Conservation (phyloP, 2,113 vertebrate genomes). For the Oncorhynchus masou region DNA sequence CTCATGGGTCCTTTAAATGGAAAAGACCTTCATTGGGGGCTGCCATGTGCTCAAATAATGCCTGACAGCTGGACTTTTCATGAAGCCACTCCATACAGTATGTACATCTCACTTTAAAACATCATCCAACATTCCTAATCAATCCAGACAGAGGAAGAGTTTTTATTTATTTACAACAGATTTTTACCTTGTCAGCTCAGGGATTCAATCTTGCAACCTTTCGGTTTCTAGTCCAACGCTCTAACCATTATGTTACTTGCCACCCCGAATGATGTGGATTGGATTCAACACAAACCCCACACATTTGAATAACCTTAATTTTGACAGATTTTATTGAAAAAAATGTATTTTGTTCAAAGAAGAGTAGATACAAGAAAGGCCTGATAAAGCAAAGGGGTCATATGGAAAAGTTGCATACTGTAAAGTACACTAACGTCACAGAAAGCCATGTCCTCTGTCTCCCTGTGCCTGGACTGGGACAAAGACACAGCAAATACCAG, state of each 20-base stretch:
- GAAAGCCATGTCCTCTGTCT: too few species aligned
- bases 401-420: conserved; percentile 16
- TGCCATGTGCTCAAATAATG: conserved; percentile 3
- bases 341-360: conserved; percentile 38
- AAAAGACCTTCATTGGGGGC: too few species aligned
- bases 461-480: not conserved
- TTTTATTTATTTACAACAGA: too few species aligned
- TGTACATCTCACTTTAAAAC: too few species aligned
- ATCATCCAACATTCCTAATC: not conserved
- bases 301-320: not conserved
- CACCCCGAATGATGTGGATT: too few species aligned
- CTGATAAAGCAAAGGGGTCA: conserved; percentile 52
- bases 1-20: too few species aligned
- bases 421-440: not conserved
- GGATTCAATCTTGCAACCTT: too few species aligned
- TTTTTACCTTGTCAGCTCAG: too few species aligned
- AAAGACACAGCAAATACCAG: not conserved
- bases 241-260: too few species aligned
- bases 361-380: conserved; percentile 46
- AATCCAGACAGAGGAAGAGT: not conserved
- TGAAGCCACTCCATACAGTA: too few species aligned
- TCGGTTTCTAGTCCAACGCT: too few species aligned
- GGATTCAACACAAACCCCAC: not conserved
- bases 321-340: conserved; percentile 61
- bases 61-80: not conserved